A percentile compares a stretch with the other conserved stretches of the same genome.
phyloP scores from a whole-genome alignment of 1,140 invertebrate genomes.

The Homarus americanus region DNA sequence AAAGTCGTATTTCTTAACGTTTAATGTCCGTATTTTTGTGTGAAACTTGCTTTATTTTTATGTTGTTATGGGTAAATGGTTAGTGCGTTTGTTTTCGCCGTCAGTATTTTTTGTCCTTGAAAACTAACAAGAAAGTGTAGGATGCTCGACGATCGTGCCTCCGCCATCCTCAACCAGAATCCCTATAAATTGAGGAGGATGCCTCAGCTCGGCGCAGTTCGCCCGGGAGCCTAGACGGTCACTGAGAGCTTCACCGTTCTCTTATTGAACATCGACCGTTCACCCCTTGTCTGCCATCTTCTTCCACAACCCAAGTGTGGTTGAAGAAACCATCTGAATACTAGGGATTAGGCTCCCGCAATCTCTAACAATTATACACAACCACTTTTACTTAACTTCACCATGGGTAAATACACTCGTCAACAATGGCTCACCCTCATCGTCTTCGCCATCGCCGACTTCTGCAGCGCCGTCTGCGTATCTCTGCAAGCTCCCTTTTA shows the following conservation, averaged over 20 bases:
- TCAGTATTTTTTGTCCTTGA: too few relatives aligned
- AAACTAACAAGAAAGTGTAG: too few relatives aligned
- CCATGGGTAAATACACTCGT: conserved; percentile 82
- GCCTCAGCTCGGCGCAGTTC: conserved; percentile 29
- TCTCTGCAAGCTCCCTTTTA: conserved; percentile 83
- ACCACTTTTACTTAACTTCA: background rate
- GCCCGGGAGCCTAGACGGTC: conserved; percentile 46
- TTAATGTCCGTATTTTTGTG: background rate
- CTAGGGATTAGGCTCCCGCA: background rate
- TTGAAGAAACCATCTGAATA: background rate
- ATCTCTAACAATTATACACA: conserved; percentile 2
- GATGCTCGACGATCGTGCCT: too few relatives aligned
- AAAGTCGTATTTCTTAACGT: background rate
- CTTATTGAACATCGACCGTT: background rate
- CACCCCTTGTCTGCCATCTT: conserved; percentile 1
- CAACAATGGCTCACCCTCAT: conserved; percentile 90
- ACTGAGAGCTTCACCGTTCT: background rate
- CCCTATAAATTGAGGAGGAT: background rate
- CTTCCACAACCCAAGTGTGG: background rate
- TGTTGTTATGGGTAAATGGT: background rate
- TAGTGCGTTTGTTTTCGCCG: background rate
- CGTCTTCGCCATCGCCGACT: conserved; percentile 91
- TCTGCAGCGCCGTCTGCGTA: conserved; percentile 92
- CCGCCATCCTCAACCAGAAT: background rate
- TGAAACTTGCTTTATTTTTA: background rate